Evolutionary conservation across 2,888 invertebrate genomes (phyloP).

Genomic region (Busseola fusca): DNA sequence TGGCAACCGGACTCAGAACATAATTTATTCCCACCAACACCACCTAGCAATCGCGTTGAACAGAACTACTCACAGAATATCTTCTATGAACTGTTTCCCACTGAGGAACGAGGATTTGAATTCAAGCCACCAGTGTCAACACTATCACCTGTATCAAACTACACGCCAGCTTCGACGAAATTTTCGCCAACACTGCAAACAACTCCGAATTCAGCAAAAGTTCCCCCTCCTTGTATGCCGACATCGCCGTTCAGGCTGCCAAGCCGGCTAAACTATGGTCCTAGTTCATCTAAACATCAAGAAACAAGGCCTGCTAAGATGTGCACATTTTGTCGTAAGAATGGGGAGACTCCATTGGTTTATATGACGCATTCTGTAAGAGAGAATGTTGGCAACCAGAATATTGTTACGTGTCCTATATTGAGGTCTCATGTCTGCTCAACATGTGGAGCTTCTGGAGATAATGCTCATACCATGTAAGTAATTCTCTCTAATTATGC

Average conservation of each 20-base stretch:
- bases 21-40: slow-evolving; percentile 55
- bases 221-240: slow-evolving; percentile 26
- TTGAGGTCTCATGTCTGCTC: slow-evolving; percentile 79
- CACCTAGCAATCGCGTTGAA: slow-evolving; percentile 59
- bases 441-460: slow-evolving; percentile 78
- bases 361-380: slow-evolving; percentile 80
- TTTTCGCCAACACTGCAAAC: slow-evolving; percentile 38
- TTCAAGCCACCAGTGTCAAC: slow-evolving; percentile 66
- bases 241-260: slow-evolving; percentile 35
- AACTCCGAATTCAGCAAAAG: slow-evolving; percentile 30
- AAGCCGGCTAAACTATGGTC: slow-evolving; percentile 27
- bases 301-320: slow-evolving; percentile 63
- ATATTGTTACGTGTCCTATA: slow-evolving; percentile 81
- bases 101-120: slow-evolving; percentile 67
- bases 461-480: slow-evolving; percentile 85
- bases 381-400: slow-evolving; percentile 71
- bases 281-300: slow-evolving; percentile 53
- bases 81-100: slow-evolving; percentile 78
- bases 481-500: slow-evolving; percentile 56
- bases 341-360: slow-evolving; percentile 81
- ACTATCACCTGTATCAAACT: slow-evolving; percentile 43
- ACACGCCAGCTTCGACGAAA: slow-evolving; percentile 35
- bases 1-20: slow-evolving; percentile 56
- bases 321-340: slow-evolving; percentile 84
- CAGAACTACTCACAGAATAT: slow-evolving; percentile 41